Percentiles rank a stretch among this genome's conserved stretches.
Conservation (phyloP, 2,888 invertebrate genomes). For the Lottia scabra region DNA sequence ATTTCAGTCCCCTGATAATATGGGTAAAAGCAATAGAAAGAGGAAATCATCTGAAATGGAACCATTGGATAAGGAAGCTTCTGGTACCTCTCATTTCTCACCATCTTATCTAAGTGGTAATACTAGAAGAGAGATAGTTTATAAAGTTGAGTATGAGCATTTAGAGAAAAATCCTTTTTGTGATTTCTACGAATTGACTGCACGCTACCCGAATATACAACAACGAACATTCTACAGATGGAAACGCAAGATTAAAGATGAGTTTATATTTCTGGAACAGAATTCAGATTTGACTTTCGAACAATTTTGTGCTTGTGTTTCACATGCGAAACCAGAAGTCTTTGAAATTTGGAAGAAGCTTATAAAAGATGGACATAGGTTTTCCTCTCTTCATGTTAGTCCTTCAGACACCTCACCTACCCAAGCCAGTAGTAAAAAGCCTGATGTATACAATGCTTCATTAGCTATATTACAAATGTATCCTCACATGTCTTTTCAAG, state of each 20-base stretch:
- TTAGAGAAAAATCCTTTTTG: slow-evolving; percentile 36
- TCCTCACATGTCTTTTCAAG: background rate
- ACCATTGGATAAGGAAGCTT: background rate
- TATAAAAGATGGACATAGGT: slow-evolving; percentile 32
- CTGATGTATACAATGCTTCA: background rate
- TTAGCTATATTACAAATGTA: background rate
- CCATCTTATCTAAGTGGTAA: background rate
- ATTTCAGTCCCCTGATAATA: no score
- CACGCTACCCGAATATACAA: slow-evolving; percentile 33
- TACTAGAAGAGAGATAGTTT: slow-evolving; percentile 32
- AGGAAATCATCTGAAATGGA: background rate
- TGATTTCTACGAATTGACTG: slow-evolving; percentile 36
- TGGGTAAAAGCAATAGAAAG: background rate
- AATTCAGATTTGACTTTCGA: slow-evolving; percentile 31
- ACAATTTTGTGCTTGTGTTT: slow-evolving; percentile 31
- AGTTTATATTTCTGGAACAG: slow-evolving; percentile 39
- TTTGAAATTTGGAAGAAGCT: slow-evolving; percentile 33
- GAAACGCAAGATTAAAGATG: slow-evolving; percentile 39
- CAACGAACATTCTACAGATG: slow-evolving; percentile 40
- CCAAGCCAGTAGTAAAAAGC: background rate
- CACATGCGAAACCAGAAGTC: slow-evolving; percentile 35
- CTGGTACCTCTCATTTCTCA: background rate
- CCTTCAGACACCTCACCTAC: background rate
- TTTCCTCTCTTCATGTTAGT: slow-evolving; percentile 21
- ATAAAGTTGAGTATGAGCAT: slow-evolving; percentile 38